Evolutionary conservation across 2,888 invertebrate genomes (phyloP), one percentile per base, ranked within the genome.

Genomic region (Trichogramma dendrolimi): DNA sequence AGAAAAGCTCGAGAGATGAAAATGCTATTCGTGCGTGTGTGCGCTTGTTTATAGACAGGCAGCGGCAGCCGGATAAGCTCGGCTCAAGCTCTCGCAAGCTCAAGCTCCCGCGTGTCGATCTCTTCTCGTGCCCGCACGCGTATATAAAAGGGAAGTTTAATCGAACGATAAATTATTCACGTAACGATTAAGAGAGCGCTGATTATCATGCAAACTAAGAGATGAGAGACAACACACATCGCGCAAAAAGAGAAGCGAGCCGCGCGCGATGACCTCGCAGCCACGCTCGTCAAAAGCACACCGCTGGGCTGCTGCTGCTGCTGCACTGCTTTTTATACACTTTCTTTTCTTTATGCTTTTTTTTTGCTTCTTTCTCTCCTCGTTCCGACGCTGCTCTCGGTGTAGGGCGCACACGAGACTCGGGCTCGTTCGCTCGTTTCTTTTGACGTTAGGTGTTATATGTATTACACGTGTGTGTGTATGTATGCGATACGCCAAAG

Each of bases 161-260:
- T 64, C 53, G 47, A 55, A 55, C 58, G 68, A 69, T 75, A 67
- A 73, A 75, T 73, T 74, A 75, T 75, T 73, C 72, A 74, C 64
- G 61, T 61, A 66, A 66, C 70, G 71, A 73, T 73, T 73, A 73
- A 68, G 27, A 68, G 27, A 27, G 68, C 67, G 68, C 58, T 63
- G 64, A 61, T 67, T 68, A 64, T 66, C 66, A 60, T 59, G 27
- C 27, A 27, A 27, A 27, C 27, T 27, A 27, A 27, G 27, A 27
- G 27, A 27, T 27, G 27, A 27, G 27, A 27, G 27, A 27, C 27
- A 27, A 27, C 27, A 27, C 27, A 27, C 27, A 27, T 27, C 27
- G 27, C 27, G 27, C 27, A 27, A 27, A 27, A 27, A 40, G 44
- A 50, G 51, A 47, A 5, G 50, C 50, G 6, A 27, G 5, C 27